These are phyloP conservation scores for Caenorhabditis sp. DNA, from an alignment of 2,888 invertebrate species.

Conservation along the genomic window DNA sequence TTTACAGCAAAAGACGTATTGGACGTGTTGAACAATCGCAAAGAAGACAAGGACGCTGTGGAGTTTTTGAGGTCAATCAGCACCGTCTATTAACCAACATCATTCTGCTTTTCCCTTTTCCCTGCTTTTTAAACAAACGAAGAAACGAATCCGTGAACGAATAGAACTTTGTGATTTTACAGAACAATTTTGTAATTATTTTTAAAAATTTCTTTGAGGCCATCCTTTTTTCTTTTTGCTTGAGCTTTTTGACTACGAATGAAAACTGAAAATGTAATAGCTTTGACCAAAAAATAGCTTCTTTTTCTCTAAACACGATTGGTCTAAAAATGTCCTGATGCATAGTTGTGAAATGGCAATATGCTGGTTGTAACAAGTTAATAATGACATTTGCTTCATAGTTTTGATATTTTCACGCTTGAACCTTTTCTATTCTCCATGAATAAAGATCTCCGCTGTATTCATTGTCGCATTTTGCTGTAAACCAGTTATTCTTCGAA, in stretches of 20 bases:
- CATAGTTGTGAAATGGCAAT: conserved; percentile 41
- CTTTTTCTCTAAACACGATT: too few species aligned
- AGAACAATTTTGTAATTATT: neutral
- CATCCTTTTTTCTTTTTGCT: conserved; percentile 1
- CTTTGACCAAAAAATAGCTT: conserved; percentile 44
- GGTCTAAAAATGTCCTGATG: conserved; percentile 43
- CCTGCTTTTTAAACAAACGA: neutral
- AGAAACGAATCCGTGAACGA: conserved; percentile 31
- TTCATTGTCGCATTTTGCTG: too few species aligned
- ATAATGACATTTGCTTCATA: conserved; percentile 50
- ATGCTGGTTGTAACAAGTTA: conserved; percentile 42
- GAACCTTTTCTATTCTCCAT: conserved; percentile 4
- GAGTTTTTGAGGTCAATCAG: conserved; percentile 80
- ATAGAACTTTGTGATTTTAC: conserved; percentile 47
- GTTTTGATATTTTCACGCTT: conserved; percentile 39
- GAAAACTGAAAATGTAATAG: conserved; percentile 9
- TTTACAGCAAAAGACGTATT: conserved; percentile 77
- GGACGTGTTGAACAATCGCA: conserved; percentile 78
- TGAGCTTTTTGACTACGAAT: neutral
- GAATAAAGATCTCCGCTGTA: conserved; percentile 31
- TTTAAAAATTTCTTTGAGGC: neutral
- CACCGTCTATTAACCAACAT: conserved; percentile 60
- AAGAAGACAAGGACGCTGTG: conserved; percentile 82
- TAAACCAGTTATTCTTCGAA: too few species aligned
- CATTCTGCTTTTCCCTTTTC: neutral